Evolutionary conservation across 2,888 invertebrate genomes (phyloP).

Genomic region (Cataglyphis rosenhaueri): DNA sequence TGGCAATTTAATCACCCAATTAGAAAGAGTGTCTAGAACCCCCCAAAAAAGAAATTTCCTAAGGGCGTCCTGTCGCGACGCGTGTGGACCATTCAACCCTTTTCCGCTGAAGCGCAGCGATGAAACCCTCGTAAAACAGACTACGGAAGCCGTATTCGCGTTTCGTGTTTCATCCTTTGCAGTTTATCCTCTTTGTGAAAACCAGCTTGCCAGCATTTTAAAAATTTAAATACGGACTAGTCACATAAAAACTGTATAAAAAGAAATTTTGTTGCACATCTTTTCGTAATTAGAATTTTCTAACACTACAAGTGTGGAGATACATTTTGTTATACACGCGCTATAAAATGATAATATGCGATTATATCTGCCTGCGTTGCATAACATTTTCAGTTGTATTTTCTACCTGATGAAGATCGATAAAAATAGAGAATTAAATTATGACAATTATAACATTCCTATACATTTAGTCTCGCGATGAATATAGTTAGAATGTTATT

Average conservation of each 20-base stretch:
- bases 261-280: slow-evolving; percentile 23
- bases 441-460: neutral
- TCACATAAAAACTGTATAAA: neutral
- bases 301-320: slow-evolving; percentile 8
- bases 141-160: slow-evolving; percentile 14
- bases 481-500: neutral
- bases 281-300: slow-evolving; percentile 43
- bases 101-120: slow-evolving; percentile 16
- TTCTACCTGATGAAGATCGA: slow-evolving; percentile 1
- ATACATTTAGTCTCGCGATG: neutral
- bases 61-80: slow-evolving; percentile 55
- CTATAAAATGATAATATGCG: slow-evolving; percentile 43
- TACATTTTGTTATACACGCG: slow-evolving; percentile 33
- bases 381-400: slow-evolving; percentile 46
- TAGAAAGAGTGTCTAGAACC: slow-evolving; percentile 52
- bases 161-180: slow-evolving; percentile 6
- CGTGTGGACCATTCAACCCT: slow-evolving; percentile 52
- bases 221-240: neutral
- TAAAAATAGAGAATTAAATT: neutral
- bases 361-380: slow-evolving; percentile 36
- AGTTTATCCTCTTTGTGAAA: slow-evolving; percentile 20
- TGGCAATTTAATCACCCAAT: slow-evolving; percentile 68
- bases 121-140: slow-evolving; percentile 34
- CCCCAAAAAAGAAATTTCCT: slow-evolving; percentile 49
- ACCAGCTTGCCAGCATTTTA: slow-evolving; percentile 22